phyloP scores from a whole-genome alignment of 2,113 vertebrate genomes.

The mouse (Mus musculus) region GRCm39 chr8:58345501-58346000 shows the following conservation, averaged over 20 bases:
- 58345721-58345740: fast-evolving
- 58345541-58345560: neutral
- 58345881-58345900: neutral
- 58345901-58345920: slow-evolving; percentile 55
- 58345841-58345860: neutral
- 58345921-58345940: slow-evolving; percentile 70
- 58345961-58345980: slow-evolving; percentile 70
- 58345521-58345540: neutral
- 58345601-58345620: neutral
- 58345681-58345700: neutral
- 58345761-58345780: neutral
- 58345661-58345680: neutral
- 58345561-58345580: neutral
- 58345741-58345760: neutral
- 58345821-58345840: neutral
- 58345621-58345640: neutral
- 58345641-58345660: neutral
- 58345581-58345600: neutral
- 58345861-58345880: slow-evolving; percentile 20
- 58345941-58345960: slow-evolving; percentile 68
- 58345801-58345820: neutral
- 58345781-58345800: neutral
- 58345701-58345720: no score
- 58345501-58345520: neutral
- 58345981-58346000: slow-evolving; percentile 71